phyloP scores from a whole-genome alignment of 2,888 invertebrate species.

The Aplocera efformata region DNA sequence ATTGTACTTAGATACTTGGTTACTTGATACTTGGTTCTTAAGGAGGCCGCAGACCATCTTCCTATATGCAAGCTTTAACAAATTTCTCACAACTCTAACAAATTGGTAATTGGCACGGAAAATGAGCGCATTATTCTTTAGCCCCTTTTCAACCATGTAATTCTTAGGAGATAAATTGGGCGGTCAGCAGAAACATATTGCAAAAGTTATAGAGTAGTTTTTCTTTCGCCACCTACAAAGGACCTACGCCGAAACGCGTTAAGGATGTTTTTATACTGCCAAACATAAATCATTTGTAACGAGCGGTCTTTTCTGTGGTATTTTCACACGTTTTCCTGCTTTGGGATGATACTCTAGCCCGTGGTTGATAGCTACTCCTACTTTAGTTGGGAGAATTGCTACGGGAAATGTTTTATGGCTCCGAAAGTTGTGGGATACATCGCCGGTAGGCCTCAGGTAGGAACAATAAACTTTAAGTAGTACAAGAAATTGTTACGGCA shows the following conservation, averaged over 20 bases:
- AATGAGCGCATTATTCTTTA: conserved; percentile 4
- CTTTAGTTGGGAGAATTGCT: conserved; percentile 23
- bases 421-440: conserved; percentile 1
- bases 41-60: too few relatives aligned
- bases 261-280: conserved; percentile 53
- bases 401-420: conserved; percentile 15
- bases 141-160: conserved; percentile 16
- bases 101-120: conserved; percentile 7
- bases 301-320: conserved; percentile 51
- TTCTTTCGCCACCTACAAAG: conserved; percentile 49
- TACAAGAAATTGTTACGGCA: too few relatives aligned
- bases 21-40: too few relatives aligned
- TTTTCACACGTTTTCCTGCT: conserved; percentile 66
- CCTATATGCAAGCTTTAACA: too few relatives aligned
- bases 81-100: too few relatives aligned
- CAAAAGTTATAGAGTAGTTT: conserved; percentile 40
- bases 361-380: conserved; percentile 27
- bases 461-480: too few relatives aligned
- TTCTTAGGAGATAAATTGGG: conserved; percentile 28
- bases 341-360: conserved; percentile 34
- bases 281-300: conserved; percentile 70
- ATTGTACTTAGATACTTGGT: too few relatives aligned
- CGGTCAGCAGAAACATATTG: conserved; percentile 30
- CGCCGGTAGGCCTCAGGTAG: too few relatives aligned
- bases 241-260: conserved; percentile 42